phyloP scores from a whole-genome alignment of 2,113 vertebrate species.

The Haliaeetus leucogaster region DNA sequence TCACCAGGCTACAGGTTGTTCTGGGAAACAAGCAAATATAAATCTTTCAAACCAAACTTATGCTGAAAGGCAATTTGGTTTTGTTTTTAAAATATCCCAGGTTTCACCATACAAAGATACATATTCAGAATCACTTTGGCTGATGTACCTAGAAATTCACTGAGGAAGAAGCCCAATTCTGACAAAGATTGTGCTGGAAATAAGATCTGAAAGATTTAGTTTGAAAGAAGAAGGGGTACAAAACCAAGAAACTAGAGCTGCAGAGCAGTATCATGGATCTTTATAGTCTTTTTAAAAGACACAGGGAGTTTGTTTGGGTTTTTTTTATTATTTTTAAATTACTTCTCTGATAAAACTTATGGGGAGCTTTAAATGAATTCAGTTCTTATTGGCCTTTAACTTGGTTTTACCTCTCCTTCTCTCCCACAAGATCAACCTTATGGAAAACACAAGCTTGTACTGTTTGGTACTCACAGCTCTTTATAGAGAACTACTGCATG shows the following conservation, averaged over 20 bases:
- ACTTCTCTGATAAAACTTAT: not conserved
- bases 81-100: not conserved
- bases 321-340: not conserved
- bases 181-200: not conserved
- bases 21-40: not conserved
- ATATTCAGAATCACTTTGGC: not conserved
- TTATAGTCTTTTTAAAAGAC: not conserved
- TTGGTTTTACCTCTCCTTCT: not conserved
- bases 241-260: not conserved
- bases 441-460: not conserved
- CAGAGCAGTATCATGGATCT: not conserved
- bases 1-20: not conserved
- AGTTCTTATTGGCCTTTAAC: not conserved
- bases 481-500: not conserved
- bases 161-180: not conserved
- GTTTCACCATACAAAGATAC: not conserved
- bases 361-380: not conserved
- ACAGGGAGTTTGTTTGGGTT: accelerated
- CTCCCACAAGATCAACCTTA: not conserved
- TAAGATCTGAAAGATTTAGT: not conserved
- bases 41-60: not conserved
- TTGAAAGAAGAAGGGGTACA: not conserved
- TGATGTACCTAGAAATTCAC: not conserved
- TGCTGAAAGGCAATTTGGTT: not conserved
- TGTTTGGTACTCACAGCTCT: not conserved